These are phyloP conservation scores for Hipparchia semele DNA, from an alignment of 2,888 invertebrate genomes.

Conservation along the genomic window DNA sequence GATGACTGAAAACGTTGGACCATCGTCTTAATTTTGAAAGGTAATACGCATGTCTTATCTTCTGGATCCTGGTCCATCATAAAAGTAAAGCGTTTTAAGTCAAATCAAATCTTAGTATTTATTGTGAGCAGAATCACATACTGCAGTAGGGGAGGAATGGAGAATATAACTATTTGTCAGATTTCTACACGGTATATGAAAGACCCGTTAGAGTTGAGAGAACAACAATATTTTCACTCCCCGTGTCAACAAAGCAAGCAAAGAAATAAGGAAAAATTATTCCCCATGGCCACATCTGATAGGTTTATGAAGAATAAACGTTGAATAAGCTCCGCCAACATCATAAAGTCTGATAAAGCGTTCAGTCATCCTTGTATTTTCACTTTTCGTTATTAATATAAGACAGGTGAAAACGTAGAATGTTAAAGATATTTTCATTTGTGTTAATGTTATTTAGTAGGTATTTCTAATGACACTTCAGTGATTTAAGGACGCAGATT, in stretches of 20 bases:
- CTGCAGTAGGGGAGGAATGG: too few species aligned
- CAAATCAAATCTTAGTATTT: too few species aligned
- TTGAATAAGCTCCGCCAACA: constrained; percentile 26
- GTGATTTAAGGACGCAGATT: too few species aligned
- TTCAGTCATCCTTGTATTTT: constrained; percentile 25
- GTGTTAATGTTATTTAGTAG: background rate
- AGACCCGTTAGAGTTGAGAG: constrained; percentile 20
- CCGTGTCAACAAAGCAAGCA: constrained; percentile 30
- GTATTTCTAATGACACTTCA: too few species aligned
- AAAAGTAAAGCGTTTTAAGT: too few species aligned
- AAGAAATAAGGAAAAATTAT: constrained; percentile 38
- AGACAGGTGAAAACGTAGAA: constrained; percentile 8
- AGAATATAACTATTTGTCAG: too few species aligned
- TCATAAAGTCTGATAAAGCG: constrained; percentile 28
- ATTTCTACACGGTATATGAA: background rate
- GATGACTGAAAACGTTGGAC: too few species aligned
- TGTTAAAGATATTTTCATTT: background rate
- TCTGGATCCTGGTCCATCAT: too few species aligned
- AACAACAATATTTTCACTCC: constrained; percentile 38
- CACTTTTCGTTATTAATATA: constrained; percentile 15
- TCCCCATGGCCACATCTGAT: constrained; percentile 36
- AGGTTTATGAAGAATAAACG: constrained; percentile 31
- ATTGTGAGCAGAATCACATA: too few species aligned
- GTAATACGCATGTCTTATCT: too few species aligned
- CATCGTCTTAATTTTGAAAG: too few species aligned